Percentiles rank a stretch among this genome's conserved stretches.
phyloP scores from a whole-genome alignment of 1,140 invertebrate species.

The Conopomorpha cramerella region DNA sequence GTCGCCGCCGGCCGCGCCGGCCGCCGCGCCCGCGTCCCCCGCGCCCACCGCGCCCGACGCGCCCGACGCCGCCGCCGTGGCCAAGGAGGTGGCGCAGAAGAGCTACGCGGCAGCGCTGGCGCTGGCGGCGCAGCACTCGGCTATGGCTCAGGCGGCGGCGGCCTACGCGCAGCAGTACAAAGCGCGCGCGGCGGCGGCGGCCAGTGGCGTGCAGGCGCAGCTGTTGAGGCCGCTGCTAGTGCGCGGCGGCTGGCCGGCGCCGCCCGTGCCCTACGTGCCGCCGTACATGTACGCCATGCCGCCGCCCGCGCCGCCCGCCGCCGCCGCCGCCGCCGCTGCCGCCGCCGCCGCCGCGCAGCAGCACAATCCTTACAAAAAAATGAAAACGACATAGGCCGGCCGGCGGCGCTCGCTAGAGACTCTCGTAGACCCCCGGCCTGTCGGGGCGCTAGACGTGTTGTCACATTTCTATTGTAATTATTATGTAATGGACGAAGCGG shows the following conservation, averaged over 20 bases:
- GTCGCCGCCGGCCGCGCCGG: slow-evolving; percentile 26
- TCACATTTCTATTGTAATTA: slow-evolving; percentile 57
- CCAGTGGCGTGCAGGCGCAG: slow-evolving; percentile 24
- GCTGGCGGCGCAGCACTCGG: slow-evolving; percentile 42
- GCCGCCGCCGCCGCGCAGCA: slow-evolving; percentile 62
- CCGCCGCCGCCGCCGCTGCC: slow-evolving; percentile 52
- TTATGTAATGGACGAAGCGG: slow-evolving; percentile 56
- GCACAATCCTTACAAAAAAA: slow-evolving; percentile 84
- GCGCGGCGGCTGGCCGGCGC: slow-evolving; percentile 40
- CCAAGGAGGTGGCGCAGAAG: slow-evolving; percentile 78
- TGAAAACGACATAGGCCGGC: slow-evolving; percentile 78
- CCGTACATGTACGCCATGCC: slow-evolving; percentile 65
- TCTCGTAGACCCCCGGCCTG: slow-evolving; percentile 55
- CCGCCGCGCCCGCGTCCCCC: slow-evolving; percentile 26
- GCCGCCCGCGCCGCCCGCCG: slow-evolving; percentile 57
- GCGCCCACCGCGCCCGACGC: slow-evolving; percentile 27
- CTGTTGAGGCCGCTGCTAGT: slow-evolving; percentile 40
- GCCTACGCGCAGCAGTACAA: slow-evolving; percentile 81
- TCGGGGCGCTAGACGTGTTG: slow-evolving; percentile 57
- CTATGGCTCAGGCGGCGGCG: slow-evolving; percentile 63
- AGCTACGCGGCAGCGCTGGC: slow-evolving; percentile 67
- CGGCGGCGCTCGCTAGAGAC: slow-evolving; percentile 42
- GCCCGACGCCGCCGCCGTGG: slow-evolving; percentile 66
- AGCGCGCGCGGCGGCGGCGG: slow-evolving; percentile 17
- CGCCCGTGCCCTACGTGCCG: slow-evolving; percentile 54